phyloP scores from a whole-genome alignment of 1,140 invertebrate species.

The Belonocnema kinseyi region DNA sequence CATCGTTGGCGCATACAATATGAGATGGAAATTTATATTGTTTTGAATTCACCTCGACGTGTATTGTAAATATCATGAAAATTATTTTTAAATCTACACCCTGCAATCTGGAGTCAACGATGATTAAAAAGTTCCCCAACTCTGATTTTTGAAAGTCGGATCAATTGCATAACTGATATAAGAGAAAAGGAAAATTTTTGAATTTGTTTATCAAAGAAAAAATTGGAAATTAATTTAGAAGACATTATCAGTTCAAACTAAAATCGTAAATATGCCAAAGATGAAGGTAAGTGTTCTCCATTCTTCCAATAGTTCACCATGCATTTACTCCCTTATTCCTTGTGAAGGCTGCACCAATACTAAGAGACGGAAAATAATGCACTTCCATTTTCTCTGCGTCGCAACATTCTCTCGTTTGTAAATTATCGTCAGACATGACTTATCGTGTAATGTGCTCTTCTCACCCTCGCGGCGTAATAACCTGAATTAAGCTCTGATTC shows the following conservation, averaged over 20 bases:
- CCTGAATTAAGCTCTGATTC: constrained; percentile 53
- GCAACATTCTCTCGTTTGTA: neutral
- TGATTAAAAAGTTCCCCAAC: too few relatives aligned
- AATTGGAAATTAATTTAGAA: too few relatives aligned
- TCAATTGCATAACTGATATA: too few relatives aligned
- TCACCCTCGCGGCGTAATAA: constrained; percentile 50
- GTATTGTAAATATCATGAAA: neutral
- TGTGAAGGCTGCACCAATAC: neutral
- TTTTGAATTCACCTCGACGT: neutral
- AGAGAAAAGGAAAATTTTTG: too few relatives aligned
- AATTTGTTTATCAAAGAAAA: too few relatives aligned
- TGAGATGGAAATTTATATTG: constrained; percentile 1
- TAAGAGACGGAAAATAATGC: neutral
- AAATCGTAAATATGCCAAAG: too few relatives aligned
- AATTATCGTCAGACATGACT: constrained; percentile 53
- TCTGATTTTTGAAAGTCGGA: too few relatives aligned
- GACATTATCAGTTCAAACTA: too few relatives aligned
- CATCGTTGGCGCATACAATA: neutral
- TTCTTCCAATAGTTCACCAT: too few relatives aligned
- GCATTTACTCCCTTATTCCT: neutral
- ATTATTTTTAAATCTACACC: neutral
- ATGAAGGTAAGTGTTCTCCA: too few relatives aligned
- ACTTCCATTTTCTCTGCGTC: neutral
- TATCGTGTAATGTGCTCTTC: constrained; percentile 47
- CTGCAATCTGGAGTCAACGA: too few relatives aligned